These are phyloP conservation scores for Daphoenositta chrysoptera DNA, from an alignment of 2,113 vertebrate species.

Conservation along the genomic window DNA sequence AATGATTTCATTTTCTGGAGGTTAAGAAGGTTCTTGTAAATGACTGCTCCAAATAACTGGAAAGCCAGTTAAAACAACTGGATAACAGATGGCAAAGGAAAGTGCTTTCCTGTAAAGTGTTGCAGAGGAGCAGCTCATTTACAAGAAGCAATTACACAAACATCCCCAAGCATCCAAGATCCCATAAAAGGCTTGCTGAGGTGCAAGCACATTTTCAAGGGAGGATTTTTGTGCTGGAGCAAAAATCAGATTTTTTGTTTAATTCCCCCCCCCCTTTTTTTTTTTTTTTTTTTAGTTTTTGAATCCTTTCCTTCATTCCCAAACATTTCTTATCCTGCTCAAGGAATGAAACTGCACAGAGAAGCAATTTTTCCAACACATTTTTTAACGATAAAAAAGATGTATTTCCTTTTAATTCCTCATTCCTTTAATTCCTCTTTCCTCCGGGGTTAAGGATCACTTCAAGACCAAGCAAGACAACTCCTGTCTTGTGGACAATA, in stretches of 20 bases:
- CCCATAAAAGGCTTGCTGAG: constrained; percentile 65
- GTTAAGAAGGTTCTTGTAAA: constrained; percentile 80
- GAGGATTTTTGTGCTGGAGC: not conserved
- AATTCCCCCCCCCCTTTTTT: not conserved
- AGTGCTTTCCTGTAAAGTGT: constrained; percentile 80
- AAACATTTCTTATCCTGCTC: not conserved
- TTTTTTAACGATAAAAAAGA: not conserved
- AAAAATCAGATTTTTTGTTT: not conserved
- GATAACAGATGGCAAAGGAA: constrained; percentile 78
- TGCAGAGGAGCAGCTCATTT: constrained; percentile 76
- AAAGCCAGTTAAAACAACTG: constrained; percentile 81
- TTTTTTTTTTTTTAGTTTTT: not conserved
- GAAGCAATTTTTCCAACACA: not conserved
- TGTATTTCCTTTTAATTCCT: not conserved
- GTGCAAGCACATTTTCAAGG: constrained; percentile 1
- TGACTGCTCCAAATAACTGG: constrained; percentile 77
- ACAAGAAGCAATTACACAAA: constrained; percentile 84
- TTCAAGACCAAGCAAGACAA: not conserved
- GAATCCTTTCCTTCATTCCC: not conserved
- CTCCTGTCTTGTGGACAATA: not conserved
- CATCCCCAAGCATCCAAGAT: constrained; percentile 74
- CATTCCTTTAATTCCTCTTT: not conserved
- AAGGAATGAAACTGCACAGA: not conserved
- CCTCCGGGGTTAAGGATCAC: not conserved
- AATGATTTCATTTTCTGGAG: constrained; percentile 70